Conservation (phyloP, 2,888 invertebrate genomes). For the Leptura quadrifasciata region DNA sequence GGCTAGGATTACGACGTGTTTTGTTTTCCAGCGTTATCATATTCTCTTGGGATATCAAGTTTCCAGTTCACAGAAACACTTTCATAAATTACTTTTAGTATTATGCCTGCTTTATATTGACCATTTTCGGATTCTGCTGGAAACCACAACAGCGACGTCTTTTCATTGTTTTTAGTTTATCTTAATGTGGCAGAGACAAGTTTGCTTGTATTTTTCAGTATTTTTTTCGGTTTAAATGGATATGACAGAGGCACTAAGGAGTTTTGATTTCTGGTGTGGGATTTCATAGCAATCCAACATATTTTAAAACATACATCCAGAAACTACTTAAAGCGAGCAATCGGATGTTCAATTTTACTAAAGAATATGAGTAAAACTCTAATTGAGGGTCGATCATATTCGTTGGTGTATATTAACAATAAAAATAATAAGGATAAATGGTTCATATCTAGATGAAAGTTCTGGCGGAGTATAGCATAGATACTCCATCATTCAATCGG, state of each 20-base stretch:
- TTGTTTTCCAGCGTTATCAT: constrained; percentile 62
- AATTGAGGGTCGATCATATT: too few species aligned
- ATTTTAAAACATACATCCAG: too few species aligned
- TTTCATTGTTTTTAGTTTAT: constrained; percentile 37
- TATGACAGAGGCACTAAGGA: not conserved
- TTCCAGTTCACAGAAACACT: constrained; percentile 62
- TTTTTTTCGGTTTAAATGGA: not conserved
- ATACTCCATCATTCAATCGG: too few species aligned
- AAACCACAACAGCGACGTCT: constrained; percentile 46
- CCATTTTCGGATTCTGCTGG: constrained; percentile 52
- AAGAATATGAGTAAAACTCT: too few species aligned
- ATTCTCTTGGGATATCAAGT: constrained; percentile 59
- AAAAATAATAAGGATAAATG: too few species aligned
- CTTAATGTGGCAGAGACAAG: constrained; percentile 18
- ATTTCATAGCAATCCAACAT: too few species aligned
- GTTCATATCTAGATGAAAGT: too few species aligned
- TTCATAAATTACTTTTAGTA: constrained; percentile 63
- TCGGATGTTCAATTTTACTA: too few species aligned
- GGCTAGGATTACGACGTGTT: constrained; percentile 63
- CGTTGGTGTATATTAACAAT: too few species aligned
- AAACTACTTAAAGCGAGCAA: too few species aligned
- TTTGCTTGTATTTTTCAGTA: constrained; percentile 12
- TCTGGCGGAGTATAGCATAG: too few species aligned
- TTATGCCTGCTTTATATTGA: constrained; percentile 57
- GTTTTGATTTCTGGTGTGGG: not conserved